Base-by-base conservation (phyloP, 2,888 invertebrate species). In the Bellardia pandia region DNA sequence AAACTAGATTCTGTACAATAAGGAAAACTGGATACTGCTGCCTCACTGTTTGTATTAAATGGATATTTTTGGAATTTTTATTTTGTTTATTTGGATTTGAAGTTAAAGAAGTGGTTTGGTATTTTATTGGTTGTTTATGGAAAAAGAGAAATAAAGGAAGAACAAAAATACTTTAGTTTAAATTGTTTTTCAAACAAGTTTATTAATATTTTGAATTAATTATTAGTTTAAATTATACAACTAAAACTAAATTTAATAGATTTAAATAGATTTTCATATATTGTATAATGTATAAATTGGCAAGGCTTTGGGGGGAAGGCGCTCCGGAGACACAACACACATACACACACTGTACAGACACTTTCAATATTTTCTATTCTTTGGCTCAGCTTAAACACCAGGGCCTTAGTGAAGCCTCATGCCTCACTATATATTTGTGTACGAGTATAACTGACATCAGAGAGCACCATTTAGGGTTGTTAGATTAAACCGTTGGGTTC, bases 1-100 rank as follows among this genome's bases (percentile, higher is more conserved):
- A 96, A 92, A 77, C 93, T 94, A 91, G 93, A 93, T 92, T 94
- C 94, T 91, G 93, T 92, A 90, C 94, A 94, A 92, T 94, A 94
- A 91, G 93, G 92, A 93, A 94, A 94, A 92, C 94, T 93, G 91
- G 93, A 92, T 89, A 94, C 93, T 84, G 94, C 93, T 91, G 93
- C 93, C 90, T 94, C 94, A 91, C 94, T 94, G 91, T 90, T 87
- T 85, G 48, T 81, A 37, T 74, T 42, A 62, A 69, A 68, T 48
- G 33, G 64, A 66, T 45, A 13, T 74, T 62, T 53, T 64, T 74
- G 9, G 6, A 16, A 6, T 58, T 60, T 74, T 30, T 23, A 16
- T 30, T 42, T 74, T 68, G 23, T 64, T 48, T 74, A 11, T 69
- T 66, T 53, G 11, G 48, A 48, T 45, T 81, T 71, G 64, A 53